These are phyloP conservation scores for Apodemia zela DNA, from an alignment of 2,888 invertebrate species.

Conservation along the genomic window DNA sequence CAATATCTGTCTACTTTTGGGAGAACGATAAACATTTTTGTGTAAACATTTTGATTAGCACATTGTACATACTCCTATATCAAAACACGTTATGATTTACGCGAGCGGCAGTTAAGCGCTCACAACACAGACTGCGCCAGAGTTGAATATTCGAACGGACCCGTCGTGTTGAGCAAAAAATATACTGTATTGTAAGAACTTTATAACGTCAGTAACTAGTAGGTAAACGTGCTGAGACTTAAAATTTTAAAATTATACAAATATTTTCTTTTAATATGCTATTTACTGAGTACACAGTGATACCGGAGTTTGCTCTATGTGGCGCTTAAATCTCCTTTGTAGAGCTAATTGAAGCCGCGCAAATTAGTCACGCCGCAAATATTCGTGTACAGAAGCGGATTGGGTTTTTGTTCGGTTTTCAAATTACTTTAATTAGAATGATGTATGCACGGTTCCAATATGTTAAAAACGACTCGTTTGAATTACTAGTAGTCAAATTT, in stretches of 20 bases:
- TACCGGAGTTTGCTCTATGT: background rate
- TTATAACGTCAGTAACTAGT: background rate
- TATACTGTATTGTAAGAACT: slow-evolving; percentile 4
- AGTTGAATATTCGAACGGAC: slow-evolving; percentile 9
- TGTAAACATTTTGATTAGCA: slow-evolving; percentile 25
- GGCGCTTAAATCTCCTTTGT: background rate
- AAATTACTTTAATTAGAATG: no score
- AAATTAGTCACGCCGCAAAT: background rate
- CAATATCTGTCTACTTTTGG: slow-evolving; percentile 38
- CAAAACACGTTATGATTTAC: slow-evolving; percentile 28
- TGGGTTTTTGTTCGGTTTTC: background rate
- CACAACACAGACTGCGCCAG: slow-evolving; percentile 39
- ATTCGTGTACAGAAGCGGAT: background rate
- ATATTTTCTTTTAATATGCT: slow-evolving; percentile 1
- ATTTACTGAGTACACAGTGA: slow-evolving; percentile 4
- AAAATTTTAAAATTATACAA: slow-evolving; percentile 1
- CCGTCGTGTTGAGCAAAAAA: background rate
- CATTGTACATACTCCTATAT: slow-evolving; percentile 32
- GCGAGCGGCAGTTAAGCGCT: slow-evolving; percentile 47
- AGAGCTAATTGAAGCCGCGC: background rate
- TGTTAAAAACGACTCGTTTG: no score
- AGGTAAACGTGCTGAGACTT: background rate
- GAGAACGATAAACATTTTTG: slow-evolving; percentile 48
- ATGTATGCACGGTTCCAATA: no score
- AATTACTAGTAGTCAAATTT: no score